phyloP scores from a whole-genome alignment of 2,113 vertebrate species.

The Etheostoma spectabile region DNA sequence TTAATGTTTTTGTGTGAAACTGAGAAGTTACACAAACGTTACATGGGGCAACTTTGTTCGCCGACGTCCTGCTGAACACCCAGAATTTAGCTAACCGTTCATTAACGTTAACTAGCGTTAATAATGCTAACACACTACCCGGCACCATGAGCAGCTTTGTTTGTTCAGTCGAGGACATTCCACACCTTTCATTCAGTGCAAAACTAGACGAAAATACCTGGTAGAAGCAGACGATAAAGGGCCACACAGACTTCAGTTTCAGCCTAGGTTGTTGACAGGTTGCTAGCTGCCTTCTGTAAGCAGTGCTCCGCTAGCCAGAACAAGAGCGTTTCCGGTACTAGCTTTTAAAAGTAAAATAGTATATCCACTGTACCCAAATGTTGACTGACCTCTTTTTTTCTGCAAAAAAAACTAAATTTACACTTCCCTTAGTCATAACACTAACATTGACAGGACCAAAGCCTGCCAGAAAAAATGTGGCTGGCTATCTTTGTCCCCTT shows the following conservation, averaged over 20 bases:
- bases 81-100: conserved; percentile 57
- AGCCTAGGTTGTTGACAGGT: conserved; percentile 60
- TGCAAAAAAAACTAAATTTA: not conserved
- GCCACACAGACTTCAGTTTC: conserved; percentile 11
- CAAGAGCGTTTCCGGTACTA: conserved; percentile 37
- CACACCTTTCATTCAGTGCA: not conserved
- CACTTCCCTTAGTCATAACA: not conserved
- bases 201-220: conserved; percentile 55
- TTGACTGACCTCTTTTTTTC: not conserved
- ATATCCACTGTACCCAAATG: not conserved
- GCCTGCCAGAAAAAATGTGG: not conserved
- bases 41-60: conserved; percentile 54
- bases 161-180: not conserved
- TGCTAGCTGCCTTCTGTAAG: conserved; percentile 55
- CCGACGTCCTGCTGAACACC: conserved; percentile 13
- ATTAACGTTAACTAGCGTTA: conserved; percentile 33
- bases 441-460: not conserved
- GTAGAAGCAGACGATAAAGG: conserved; percentile 3
- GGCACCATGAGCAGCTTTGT: not conserved
- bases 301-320: conserved; percentile 39
- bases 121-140: conserved; percentile 52
- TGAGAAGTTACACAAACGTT: conserved; percentile 27
- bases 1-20: not conserved
- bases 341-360: conserved; percentile 58
- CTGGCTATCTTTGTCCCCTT: not conserved